A percentile compares a stretch with the other conserved stretches of the same genome.
These are phyloP conservation scores for Tipula vernalis DNA, from an alignment of 2,888 invertebrate species.

Conservation along the genomic window DNA sequence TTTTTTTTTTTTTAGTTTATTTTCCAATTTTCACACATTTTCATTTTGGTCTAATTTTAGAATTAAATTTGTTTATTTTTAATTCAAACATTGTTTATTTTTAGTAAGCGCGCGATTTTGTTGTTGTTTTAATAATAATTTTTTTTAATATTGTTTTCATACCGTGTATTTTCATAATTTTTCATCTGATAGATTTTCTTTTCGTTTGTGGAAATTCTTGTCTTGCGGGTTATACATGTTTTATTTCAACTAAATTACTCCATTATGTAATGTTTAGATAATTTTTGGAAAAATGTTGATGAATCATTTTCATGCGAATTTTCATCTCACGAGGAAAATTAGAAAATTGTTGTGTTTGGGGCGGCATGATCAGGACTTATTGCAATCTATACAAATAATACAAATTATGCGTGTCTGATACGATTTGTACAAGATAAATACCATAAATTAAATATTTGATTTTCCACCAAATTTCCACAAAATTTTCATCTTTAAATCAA, in stretches of 20 bases:
- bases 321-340: not conserved
- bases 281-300: not conserved
- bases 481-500: not conserved
- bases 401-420: not conserved
- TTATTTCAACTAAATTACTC: not conserved
- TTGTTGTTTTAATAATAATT: not conserved
- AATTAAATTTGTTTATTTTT: not conserved
- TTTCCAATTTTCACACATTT: slow-evolving; percentile 4
- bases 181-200: not conserved
- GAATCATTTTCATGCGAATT: not conserved
- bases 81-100: not conserved
- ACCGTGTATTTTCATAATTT: not conserved
- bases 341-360: too few relatives aligned
- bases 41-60: not conserved
- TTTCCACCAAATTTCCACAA: not conserved
- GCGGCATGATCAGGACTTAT: too few relatives aligned
- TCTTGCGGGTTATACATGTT: not conserved
- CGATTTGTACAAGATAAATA: not conserved
- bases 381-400: not conserved
- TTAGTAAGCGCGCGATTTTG: not conserved
- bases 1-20: not conserved
- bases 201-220: not conserved
- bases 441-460: not conserved
- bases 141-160: not conserved
- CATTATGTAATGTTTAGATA: not conserved